Conservation (phyloP, 2,113 vertebrate genomes). For the Mugil cephalus region DNA sequence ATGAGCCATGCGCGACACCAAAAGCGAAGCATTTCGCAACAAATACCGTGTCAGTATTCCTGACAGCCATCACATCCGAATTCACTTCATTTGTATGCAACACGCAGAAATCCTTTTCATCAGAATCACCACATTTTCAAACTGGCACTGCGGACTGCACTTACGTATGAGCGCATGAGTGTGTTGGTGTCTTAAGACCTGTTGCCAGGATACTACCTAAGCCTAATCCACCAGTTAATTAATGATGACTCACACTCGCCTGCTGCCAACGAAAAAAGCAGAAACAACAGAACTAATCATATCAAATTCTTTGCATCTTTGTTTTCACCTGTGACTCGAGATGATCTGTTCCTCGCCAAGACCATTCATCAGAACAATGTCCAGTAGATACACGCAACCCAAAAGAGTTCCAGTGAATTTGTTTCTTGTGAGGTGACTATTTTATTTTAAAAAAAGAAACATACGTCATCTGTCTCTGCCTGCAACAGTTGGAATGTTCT, state of each 20-base stretch:
- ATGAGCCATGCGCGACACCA: conserved; percentile 30
- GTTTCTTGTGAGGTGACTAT: no score
- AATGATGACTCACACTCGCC: conserved; percentile 44
- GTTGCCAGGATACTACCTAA: conserved; percentile 64
- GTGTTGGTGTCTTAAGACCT: conserved; percentile 36
- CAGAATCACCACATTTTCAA: conserved; percentile 13
- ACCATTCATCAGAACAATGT: background rate
- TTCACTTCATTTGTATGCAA: conserved; percentile 20
- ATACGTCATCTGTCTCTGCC: no score
- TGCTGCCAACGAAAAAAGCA: conserved; percentile 1
- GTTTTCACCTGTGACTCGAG: background rate
- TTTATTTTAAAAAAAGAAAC: no score
- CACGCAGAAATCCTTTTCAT: conserved; percentile 28
- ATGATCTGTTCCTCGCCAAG: background rate
- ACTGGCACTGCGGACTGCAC: conserved; percentile 10
- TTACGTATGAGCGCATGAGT: background rate
- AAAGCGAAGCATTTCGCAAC: conserved; percentile 6
- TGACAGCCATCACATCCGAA: conserved; percentile 19
- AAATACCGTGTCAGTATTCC: conserved; percentile 23
- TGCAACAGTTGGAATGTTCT: no score
- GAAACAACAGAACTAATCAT: conserved; percentile 18
- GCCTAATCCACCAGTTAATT: conserved; percentile 53
- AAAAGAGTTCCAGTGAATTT: no score
- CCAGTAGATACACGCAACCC: background rate
- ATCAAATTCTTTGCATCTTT: conserved; percentile 1